These are phyloP conservation scores for Melopsittacus undulatus DNA, from an alignment of 2,797 vertebrate genomes.

Conservation along the genomic window DNA sequence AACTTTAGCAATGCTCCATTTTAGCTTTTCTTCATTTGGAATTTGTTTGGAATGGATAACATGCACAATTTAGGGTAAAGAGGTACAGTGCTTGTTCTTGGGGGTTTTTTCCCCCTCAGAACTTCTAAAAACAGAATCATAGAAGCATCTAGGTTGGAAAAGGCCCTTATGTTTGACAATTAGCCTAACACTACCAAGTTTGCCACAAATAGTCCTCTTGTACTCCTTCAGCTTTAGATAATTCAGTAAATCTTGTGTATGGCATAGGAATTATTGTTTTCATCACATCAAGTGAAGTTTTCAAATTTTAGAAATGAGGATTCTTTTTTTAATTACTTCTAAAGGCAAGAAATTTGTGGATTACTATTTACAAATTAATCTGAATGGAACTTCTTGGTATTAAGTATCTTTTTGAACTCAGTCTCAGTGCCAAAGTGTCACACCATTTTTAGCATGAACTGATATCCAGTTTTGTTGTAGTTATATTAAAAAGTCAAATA, in stretches of 20 bases:
- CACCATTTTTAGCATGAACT: not conserved
- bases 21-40: not conserved
- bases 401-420: not conserved
- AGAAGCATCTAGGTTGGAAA: not conserved
- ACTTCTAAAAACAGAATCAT: not conserved
- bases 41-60: not conserved
- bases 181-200: not conserved
- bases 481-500: constrained; percentile 25
- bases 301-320: not conserved
- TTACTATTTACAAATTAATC: not conserved
- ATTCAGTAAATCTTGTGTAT: not conserved
- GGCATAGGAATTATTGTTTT: not conserved
- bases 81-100: not conserved
- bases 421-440: not conserved
- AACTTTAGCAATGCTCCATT: not conserved
- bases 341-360: not conserved
- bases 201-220: not conserved
- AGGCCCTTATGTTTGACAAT: not conserved
- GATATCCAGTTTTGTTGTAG: constrained; percentile 30
- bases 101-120: not conserved
- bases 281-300: not conserved
- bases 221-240: not conserved
- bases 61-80: not conserved
- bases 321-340: not conserved
- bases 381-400: not conserved